These are phyloP conservation scores for Heteronetta atricapilla DNA, from an alignment of 2,113 vertebrate species.

Conservation along the genomic window DNA sequence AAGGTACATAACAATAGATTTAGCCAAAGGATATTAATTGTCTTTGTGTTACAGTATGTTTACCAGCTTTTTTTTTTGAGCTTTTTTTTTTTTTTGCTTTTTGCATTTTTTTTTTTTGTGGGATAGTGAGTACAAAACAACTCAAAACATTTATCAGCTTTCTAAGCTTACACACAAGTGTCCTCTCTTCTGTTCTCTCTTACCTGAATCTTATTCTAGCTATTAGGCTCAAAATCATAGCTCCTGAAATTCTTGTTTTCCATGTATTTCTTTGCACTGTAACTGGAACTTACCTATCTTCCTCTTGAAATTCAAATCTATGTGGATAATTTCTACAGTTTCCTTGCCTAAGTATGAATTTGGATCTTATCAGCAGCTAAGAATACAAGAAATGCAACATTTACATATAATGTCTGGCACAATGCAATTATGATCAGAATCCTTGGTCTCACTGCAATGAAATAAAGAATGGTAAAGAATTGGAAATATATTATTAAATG, in stretches of 20 bases:
- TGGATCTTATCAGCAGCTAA: neutral
- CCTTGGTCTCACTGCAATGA: neutral
- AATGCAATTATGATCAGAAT: neutral
- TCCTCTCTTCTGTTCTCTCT: neutral
- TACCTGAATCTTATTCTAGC: neutral
- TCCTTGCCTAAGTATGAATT: neutral
- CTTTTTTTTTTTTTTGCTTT: neutral
- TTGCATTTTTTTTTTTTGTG: neutral
- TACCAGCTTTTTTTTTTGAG: neutral
- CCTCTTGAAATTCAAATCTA: neutral
- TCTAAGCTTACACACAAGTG: neutral
- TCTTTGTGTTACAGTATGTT: neutral
- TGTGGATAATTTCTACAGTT: neutral
- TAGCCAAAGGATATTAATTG: neutral
- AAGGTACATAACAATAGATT: neutral
- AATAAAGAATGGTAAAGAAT: neutral
- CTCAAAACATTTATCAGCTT: neutral
- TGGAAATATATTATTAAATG: neutral
- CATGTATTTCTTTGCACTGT: neutral
- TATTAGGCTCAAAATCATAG: neutral
- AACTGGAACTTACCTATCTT: neutral
- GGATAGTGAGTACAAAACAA: neutral
- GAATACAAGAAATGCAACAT: neutral
- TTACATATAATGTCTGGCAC: neutral
- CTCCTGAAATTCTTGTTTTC: neutral